A percentile compares a stretch with the other conserved stretches of the same genome.
phyloP scores from a whole-genome alignment of 2,113 vertebrate species.

The Tragelaphus strepsiceros region DNA sequence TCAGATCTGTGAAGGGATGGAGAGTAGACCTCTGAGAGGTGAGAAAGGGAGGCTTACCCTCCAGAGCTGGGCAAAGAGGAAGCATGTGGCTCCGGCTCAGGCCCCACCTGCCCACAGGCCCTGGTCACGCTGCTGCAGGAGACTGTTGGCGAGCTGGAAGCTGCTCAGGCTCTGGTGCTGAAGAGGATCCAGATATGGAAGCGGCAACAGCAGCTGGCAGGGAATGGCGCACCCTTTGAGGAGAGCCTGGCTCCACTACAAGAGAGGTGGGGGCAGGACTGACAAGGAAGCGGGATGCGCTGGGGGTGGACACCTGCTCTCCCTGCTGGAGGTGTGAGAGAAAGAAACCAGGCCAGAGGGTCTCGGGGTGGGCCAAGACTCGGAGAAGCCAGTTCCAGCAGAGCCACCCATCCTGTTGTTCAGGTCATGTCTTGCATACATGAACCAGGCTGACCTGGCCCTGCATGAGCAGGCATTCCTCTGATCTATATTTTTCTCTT shows the following conservation, averaged over 20 bases:
- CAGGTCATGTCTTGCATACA: fast-evolving
- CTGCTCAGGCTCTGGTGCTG: slow-evolving; percentile 83
- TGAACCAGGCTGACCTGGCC: neutral
- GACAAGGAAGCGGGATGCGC: neutral
- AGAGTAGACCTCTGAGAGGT: neutral
- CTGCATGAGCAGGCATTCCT: neutral
- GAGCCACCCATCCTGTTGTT: neutral
- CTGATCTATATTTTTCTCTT: neutral
- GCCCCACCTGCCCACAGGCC: slow-evolving; percentile 31
- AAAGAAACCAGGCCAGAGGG: neutral
- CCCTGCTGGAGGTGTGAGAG: neutral
- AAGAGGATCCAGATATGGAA: slow-evolving; percentile 89
- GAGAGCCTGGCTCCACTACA: slow-evolving; percentile 85
- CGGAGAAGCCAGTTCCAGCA: neutral
- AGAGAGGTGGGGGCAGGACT: slow-evolving; percentile 69
- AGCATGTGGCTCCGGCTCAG: neutral
- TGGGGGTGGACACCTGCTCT: neutral
- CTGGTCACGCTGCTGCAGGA: slow-evolving; percentile 74
- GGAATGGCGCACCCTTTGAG: slow-evolving; percentile 88
- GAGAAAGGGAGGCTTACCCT: neutral
- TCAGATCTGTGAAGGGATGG: neutral
- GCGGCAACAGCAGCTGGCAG: slow-evolving; percentile 90
- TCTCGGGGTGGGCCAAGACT: neutral
- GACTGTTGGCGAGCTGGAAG: slow-evolving; percentile 83
- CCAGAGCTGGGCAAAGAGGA: neutral